Evolutionary conservation across 2,888 invertebrate genomes (phyloP).

Genomic region (Yponomeuta sedellus): DNA sequence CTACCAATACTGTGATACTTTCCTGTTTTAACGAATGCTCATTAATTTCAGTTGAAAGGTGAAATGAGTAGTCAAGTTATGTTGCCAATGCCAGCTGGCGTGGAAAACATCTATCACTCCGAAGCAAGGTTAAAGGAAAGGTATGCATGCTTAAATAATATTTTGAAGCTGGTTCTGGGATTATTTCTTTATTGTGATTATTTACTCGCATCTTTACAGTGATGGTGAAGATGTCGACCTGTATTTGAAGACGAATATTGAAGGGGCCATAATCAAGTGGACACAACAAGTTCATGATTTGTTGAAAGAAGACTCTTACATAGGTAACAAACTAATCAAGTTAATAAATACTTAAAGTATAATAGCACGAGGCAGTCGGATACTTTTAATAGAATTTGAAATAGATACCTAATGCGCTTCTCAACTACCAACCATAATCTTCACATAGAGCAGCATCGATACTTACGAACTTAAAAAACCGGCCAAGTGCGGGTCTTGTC

Average conservation of each 20-base stretch:
- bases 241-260: conserved; percentile 86
- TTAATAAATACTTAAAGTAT: too few species aligned
- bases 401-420: too few species aligned
- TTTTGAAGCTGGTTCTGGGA: neutral
- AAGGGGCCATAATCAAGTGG: conserved; percentile 93
- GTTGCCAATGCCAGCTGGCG: conserved; percentile 89
- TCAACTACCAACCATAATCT: too few species aligned
- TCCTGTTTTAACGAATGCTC: neutral
- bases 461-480: too few species aligned
- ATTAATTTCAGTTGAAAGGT: conserved; percentile 79
- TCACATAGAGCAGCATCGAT: too few species aligned
- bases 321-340: conserved; percentile 41
- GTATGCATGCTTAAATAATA: conserved; percentile 32
- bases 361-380: too few species aligned
- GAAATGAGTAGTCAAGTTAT: conserved; percentile 91
- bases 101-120: conserved; percentile 80
- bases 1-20: neutral
- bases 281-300: conserved; percentile 86
- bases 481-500: too few species aligned
- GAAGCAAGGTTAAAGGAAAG: conserved; percentile 67
- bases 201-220: conserved; percentile 32
- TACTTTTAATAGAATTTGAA: too few species aligned
- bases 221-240: conserved; percentile 79
- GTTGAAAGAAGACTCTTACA: conserved; percentile 83
- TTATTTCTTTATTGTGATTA: too few species aligned